Percentiles rank a stretch among this genome's conserved stretches.
Conservation (phyloP, 2,797 vertebrate species). For the Poliocrania exsul region DNA sequence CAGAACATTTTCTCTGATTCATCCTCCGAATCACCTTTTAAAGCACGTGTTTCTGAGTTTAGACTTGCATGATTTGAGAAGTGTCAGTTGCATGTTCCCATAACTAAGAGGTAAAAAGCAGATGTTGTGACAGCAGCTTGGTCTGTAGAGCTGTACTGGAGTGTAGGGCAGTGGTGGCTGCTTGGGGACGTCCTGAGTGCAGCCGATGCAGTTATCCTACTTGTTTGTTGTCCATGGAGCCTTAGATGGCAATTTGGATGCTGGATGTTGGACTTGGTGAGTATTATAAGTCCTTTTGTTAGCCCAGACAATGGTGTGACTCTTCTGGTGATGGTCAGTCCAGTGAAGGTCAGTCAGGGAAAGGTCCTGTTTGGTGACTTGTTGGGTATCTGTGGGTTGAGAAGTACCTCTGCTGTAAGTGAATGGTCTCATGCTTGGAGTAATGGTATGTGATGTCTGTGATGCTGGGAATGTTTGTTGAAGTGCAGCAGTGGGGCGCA, state of each 20-base stretch:
- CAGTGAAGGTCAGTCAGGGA: not conserved
- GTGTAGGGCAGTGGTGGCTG: not conserved
- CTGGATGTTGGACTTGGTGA: not conserved
- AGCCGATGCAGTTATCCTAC: not conserved
- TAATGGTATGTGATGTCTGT: not conserved
- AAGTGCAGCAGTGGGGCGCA: not conserved
- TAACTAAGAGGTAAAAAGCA: not conserved
- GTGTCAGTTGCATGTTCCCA: not conserved
- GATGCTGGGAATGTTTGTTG: not conserved
- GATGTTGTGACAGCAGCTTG: not conserved
- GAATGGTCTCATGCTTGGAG: not conserved
- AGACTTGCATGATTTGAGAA: not conserved
- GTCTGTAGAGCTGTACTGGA: not conserved
- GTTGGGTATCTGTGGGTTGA: not conserved
- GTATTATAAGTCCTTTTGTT: not conserved
- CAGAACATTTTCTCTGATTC: not conserved
- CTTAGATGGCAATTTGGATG: not conserved
- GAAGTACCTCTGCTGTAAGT: not conserved
- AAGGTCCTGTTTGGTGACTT: not conserved
- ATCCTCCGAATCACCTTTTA: not conserved
- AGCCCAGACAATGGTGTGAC: not conserved
- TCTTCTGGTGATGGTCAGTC: not conserved
- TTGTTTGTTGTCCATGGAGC: not conserved
- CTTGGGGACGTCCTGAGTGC: not conserved
- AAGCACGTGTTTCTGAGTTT: not conserved